phyloP scores from a whole-genome alignment of 2,797 vertebrate genomes.

The Remorina albescens region DNA sequence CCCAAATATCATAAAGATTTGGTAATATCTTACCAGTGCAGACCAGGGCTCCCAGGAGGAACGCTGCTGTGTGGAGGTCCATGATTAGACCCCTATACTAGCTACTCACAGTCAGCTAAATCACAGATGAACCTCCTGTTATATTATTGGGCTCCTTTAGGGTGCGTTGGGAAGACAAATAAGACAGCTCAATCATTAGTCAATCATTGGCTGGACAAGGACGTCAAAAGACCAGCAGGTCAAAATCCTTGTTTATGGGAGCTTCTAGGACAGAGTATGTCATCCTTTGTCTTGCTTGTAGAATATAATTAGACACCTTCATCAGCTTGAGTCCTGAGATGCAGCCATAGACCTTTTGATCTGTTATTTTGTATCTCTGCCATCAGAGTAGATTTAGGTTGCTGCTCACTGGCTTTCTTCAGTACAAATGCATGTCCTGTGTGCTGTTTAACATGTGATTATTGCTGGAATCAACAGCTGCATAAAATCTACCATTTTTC shows the following conservation, averaged over 20 bases:
- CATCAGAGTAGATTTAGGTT: not conserved
- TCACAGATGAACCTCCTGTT: conserved; percentile 24
- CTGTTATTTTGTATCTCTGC: not conserved
- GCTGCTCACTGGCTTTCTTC: not conserved
- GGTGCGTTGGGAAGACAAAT: conserved; percentile 67
- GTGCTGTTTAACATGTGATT: not conserved
- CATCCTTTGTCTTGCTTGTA: not conserved
- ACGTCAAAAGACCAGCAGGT: conserved; percentile 66
- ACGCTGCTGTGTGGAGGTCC: conserved; percentile 67
- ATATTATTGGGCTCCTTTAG: conserved; percentile 52
- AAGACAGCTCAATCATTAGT: conserved; percentile 66
- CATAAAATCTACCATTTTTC: not conserved
- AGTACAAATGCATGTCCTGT: not conserved
- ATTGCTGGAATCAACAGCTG: not conserved
- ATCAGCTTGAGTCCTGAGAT: not conserved
- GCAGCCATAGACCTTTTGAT: not conserved
- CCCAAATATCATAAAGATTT: not conserved
- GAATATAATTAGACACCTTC: not conserved
- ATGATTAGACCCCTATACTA: conserved; percentile 68
- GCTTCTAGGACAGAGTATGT: conserved; percentile 1
- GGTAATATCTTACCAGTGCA: conserved; percentile 76
- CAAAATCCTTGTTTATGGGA: conserved; percentile 69
- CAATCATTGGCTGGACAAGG: conserved; percentile 85
- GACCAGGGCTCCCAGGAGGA: conserved; percentile 74
- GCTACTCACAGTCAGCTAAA: conserved; percentile 58